Evolutionary conservation across 2,113 vertebrate species (phyloP).

Genomic region (Orycteropus afer): DNA sequence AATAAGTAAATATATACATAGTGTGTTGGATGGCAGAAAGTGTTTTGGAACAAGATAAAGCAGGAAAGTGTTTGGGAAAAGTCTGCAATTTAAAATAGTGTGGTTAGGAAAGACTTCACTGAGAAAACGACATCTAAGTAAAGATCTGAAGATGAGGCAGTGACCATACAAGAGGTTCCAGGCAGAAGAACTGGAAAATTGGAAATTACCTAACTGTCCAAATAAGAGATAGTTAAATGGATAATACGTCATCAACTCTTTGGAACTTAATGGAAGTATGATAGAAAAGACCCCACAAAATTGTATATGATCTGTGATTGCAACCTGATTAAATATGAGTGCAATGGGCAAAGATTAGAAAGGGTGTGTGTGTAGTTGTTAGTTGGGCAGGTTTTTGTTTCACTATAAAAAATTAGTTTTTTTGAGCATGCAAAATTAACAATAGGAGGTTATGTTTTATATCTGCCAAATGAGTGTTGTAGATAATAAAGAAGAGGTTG

Average conservation of each 20-base stretch:
- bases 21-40: not conserved
- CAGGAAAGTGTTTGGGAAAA: not conserved
- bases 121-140: not conserved
- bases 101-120: slow-evolving; percentile 17
- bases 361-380: not conserved
- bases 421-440: slow-evolving; percentile 5
- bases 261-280: slow-evolving; percentile 41
- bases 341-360: slow-evolving; percentile 3
- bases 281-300: slow-evolving; percentile 6
- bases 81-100: not conserved
- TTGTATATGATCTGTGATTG: not conserved
- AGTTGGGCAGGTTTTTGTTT: slow-evolving; percentile 31
- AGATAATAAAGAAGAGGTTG: not conserved
- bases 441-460: not conserved
- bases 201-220: slow-evolving; percentile 4
- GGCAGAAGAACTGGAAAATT: slow-evolving; percentile 21
- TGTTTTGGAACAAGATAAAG: slow-evolving; percentile 31
- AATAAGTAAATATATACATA: slow-evolving; percentile 10
- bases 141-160: not conserved
- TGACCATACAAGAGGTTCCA: not conserved
- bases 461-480: slow-evolving; percentile 23
- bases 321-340: not conserved
- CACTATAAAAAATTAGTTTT: not conserved
- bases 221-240: slow-evolving; percentile 10
- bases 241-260: not conserved